These are phyloP conservation scores for Hyperoodon ampullatus DNA, from an alignment of 2,113 vertebrate genomes.

Conservation along the genomic window DNA sequence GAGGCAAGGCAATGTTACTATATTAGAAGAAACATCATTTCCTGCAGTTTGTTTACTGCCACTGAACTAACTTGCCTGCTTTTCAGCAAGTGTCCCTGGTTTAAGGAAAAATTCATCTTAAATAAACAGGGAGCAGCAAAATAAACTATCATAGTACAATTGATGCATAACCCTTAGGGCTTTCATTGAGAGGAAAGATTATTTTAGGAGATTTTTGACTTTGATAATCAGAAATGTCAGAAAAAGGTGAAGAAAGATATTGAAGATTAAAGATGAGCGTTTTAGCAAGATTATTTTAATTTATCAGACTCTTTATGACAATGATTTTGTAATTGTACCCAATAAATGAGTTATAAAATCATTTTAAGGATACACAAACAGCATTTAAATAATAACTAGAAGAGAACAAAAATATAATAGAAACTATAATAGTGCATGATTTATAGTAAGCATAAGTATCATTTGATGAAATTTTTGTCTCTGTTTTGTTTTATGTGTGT, in stretches of 20 bases:
- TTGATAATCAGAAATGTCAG: background rate
- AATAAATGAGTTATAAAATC: constrained; percentile 34
- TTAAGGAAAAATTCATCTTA: constrained; percentile 42
- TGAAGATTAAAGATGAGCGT: background rate
- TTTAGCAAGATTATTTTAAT: constrained; percentile 46
- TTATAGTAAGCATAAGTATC: background rate
- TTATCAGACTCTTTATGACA: background rate
- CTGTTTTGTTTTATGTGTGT: background rate
- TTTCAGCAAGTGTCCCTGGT: background rate
- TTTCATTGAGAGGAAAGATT: background rate
- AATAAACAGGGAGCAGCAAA: background rate
- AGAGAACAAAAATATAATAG: background rate
- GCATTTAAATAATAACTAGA: background rate
- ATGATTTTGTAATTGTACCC: constrained; percentile 25
- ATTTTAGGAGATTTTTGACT: background rate
- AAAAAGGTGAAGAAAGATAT: background rate
- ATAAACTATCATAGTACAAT: background rate
- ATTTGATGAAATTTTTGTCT: background rate
- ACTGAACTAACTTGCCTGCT: background rate
- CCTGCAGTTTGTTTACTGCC: background rate
- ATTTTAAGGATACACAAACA: constrained; percentile 6
- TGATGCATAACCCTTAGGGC: background rate
- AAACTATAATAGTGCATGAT: background rate
- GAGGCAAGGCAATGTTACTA: background rate
- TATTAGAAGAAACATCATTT: background rate